Base-by-base conservation (phyloP, 2,888 invertebrate genomes). In the Cordilura impudica region DNA sequence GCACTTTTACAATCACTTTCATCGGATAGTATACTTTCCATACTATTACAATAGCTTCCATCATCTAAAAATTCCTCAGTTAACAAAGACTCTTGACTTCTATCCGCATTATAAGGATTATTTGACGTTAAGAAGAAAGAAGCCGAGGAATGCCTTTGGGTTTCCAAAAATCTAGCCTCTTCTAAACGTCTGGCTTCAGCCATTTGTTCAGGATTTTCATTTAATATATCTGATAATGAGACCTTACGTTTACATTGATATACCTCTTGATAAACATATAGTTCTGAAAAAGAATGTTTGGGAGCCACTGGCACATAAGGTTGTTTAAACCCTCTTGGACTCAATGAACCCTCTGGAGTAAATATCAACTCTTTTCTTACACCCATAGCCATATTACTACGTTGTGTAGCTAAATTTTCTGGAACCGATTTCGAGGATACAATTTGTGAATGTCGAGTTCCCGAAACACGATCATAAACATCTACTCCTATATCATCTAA, bases 1-100 rank as follows among this genome's bases (percentile, higher is more conserved):
- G 95, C 95, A 67, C 95, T 95, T 88, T 94, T 94, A 5, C 94
- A 95, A 83, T 94, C 94, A 0, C 94, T 95, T 81, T 95, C 95
- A 87, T 95, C 96, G 0, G 95, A 95, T 0, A 96, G 87, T 4
- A 96, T 93, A 84, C 95, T 95, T 86, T 96, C 96, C 84, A 95
- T 91, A 71, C 95, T 95, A 84, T 94, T 94, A 85, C 94, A 95
- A 84, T 94, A 94, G 76, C 93, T 91, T 45, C 92, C 93, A 58
- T 92, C 90, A 16, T 84, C 85, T 43, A 83, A 79, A 82, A 93
- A 92, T 82, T 95, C 95, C 81, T 94, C 94, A 0, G 95, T 95
- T 5, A 96, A 86, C 35, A 96, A 91, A 19, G 95, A 95, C 83
- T 96, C 96, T 85, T 95, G 95, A 78, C 95, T 95, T 82, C 92